phyloP scores from a whole-genome alignment of 2,888 invertebrate genomes.

The Pristionchus maxplancki region DNA sequence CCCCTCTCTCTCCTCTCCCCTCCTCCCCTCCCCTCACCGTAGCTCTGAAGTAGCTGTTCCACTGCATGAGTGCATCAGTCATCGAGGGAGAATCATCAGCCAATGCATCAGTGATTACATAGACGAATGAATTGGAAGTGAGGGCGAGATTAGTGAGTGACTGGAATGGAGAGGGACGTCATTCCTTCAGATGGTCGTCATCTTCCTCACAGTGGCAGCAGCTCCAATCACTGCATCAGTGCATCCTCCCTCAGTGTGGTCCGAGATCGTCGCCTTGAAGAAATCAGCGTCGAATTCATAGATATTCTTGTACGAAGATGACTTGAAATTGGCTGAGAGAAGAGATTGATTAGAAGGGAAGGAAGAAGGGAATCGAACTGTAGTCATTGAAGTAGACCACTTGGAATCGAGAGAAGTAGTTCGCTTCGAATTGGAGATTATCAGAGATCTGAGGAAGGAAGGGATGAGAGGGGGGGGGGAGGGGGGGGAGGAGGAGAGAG shows the following conservation, averaged over 20 bases:
- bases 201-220: slow-evolving; percentile 38
- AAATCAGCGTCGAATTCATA: neutral
- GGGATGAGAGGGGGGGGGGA: neutral
- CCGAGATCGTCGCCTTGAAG: slow-evolving; percentile 10
- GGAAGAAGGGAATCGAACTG: neutral
- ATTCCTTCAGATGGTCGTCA: neutral
- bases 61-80: neutral
- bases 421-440: slow-evolving; percentile 37
- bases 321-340: neutral
- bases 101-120: slow-evolving; percentile 41
- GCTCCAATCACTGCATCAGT: slow-evolving; percentile 61
- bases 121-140: slow-evolving; percentile 3
- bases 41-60: slow-evolving; percentile 40
- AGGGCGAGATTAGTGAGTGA: slow-evolving; percentile 18
- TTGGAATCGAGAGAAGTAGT: slow-evolving; percentile 30
- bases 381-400: slow-evolving; percentile 42
- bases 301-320: neutral
- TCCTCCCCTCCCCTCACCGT: no score
- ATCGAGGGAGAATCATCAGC: neutral
- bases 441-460: neutral
- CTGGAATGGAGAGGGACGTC: neutral
- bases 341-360: neutral
- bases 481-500: neutral
- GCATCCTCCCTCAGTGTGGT: slow-evolving; percentile 59
- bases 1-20: neutral